Evolutionary conservation across 2,113 vertebrate genomes (phyloP).

Genomic region (Grallaria varia): DNA sequence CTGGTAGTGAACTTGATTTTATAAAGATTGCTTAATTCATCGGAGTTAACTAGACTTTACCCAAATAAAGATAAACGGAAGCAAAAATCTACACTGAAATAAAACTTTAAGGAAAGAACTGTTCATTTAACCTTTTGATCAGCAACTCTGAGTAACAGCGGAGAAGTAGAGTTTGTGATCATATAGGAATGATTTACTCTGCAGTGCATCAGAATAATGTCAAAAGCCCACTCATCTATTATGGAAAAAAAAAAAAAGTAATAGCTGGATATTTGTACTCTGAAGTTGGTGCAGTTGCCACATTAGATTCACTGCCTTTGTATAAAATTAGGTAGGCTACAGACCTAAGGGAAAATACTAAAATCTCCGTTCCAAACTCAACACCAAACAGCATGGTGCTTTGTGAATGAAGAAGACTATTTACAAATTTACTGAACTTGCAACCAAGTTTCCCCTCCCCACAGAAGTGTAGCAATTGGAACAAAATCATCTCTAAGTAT

Average conservation of each 20-base stretch:
- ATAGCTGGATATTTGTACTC: background rate
- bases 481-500: background rate
- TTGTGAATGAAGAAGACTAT: background rate
- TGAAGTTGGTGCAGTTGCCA: background rate
- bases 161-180: slow-evolving; percentile 25
- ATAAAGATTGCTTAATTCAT: slow-evolving; percentile 41
- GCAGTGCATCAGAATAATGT: background rate
- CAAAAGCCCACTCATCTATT: background rate
- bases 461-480: background rate
- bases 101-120: background rate
- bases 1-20: slow-evolving; percentile 37
- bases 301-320: slow-evolving; percentile 5
- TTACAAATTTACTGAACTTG: background rate
- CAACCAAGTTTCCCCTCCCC: background rate
- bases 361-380: background rate
- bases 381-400: background rate
- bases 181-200: background rate
- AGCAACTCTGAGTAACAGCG: background rate
- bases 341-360: background rate
- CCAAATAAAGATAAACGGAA: background rate
- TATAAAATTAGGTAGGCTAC: background rate
- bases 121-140: background rate
- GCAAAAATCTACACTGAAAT: background rate
- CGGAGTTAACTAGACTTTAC: slow-evolving; percentile 39
- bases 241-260: background rate